These are phyloP conservation scores for Lasioglossum calceatum DNA, from an alignment of 2,888 invertebrate genomes.

Conservation along the genomic window DNA sequence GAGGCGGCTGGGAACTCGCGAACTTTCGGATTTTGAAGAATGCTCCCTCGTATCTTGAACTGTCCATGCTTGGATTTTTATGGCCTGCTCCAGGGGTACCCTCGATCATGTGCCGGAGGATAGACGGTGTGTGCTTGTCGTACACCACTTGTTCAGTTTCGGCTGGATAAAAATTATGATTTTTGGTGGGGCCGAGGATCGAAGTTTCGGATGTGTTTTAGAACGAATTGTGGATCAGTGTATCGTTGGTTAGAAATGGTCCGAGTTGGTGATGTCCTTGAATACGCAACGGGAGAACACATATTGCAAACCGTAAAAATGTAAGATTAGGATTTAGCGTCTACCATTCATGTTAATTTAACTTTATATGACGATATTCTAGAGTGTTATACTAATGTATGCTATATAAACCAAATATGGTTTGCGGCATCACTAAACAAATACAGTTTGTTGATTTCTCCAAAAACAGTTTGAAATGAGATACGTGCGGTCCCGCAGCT, in stretches of 20 bases:
- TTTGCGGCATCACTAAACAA: too few relatives aligned
- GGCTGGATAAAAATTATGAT: not conserved
- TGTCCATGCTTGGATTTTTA: not conserved
- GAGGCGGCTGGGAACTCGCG: slow-evolving; percentile 14
- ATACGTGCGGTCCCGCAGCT: not conserved
- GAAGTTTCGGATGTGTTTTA: not conserved
- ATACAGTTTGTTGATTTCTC: not conserved
- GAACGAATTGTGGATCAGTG: not conserved
- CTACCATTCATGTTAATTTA: too few relatives aligned
- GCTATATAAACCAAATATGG: too few relatives aligned
- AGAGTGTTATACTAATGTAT: too few relatives aligned
- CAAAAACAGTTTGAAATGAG: not conserved
- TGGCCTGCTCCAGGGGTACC: not conserved
- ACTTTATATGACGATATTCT: too few relatives aligned
- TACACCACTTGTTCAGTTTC: not conserved
- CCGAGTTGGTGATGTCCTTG: not conserved
- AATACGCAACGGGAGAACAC: too few relatives aligned
- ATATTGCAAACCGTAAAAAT: too few relatives aligned
- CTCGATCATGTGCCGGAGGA: not conserved
- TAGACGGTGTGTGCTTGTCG: not conserved
- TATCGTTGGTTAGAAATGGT: not conserved
- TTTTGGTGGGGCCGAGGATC: not conserved
- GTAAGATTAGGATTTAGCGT: too few relatives aligned
- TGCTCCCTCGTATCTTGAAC: slow-evolving; percentile 3
- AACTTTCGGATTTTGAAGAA: slow-evolving; percentile 17